Percentiles rank a stretch among this genome's conserved stretches.
phyloP scores from a whole-genome alignment of 2,113 vertebrate genomes.

The Plotosus lineatus region DNA sequence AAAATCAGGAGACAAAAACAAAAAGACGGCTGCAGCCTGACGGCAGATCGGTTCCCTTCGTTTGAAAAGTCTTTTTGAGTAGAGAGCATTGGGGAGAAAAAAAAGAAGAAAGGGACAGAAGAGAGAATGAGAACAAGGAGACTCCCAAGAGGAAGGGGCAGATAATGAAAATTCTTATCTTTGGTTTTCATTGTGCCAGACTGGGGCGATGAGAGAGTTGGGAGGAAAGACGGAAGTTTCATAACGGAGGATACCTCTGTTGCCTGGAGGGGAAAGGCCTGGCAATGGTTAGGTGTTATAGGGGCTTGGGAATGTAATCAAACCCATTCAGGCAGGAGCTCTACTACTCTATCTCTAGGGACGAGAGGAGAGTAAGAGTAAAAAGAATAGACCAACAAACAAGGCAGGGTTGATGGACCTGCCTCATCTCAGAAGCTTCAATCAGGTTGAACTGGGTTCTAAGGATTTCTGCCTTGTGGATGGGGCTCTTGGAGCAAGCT shows the following conservation, averaged over 20 bases:
- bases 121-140: conserved; percentile 40
- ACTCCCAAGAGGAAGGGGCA: conserved; percentile 47
- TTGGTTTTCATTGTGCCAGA: conserved; percentile 55
- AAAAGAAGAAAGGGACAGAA: conserved; percentile 23
- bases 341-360: conserved; percentile 27
- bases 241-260: conserved; percentile 43
- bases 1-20: conserved; percentile 42
- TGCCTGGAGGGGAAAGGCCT: conserved; percentile 29
- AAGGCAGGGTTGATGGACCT: neutral
- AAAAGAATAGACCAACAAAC: conserved; percentile 28
- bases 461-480: neutral
- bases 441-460: neutral
- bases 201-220: conserved; percentile 35
- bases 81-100: conserved; percentile 13
- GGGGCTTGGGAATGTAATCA: conserved; percentile 52
- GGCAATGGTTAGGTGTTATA: conserved; percentile 24
- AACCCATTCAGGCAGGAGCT: conserved; percentile 36
- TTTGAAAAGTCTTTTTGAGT: conserved; percentile 47
- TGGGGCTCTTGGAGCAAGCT: neutral
- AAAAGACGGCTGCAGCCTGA: conserved; percentile 44
- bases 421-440: neutral
- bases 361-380: conserved; percentile 16
- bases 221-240: conserved; percentile 46
- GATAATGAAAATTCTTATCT: conserved; percentile 64
- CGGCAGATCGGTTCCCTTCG: conserved; percentile 31